Conservation (phyloP, 2,113 vertebrate genomes). For the Willisornis vidua region DNA sequence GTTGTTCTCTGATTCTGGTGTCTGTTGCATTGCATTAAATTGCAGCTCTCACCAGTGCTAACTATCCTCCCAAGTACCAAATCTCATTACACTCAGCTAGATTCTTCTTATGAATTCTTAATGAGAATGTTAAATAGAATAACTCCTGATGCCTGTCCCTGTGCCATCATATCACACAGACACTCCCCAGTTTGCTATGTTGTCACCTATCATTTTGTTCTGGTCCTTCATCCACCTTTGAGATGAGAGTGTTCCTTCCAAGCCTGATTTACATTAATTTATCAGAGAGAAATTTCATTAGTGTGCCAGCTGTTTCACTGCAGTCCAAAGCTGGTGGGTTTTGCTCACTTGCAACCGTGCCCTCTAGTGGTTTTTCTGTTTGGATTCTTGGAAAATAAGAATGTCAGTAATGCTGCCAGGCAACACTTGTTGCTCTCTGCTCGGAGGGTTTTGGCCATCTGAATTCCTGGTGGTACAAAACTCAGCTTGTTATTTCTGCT, state of each 20-base stretch:
- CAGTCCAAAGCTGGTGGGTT: not conserved
- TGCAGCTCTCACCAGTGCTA: not conserved
- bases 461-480: not conserved
- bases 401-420: not conserved
- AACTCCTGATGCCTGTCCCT: not conserved
- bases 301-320: not conserved
- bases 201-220: not conserved
- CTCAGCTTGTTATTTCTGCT: fast-evolving
- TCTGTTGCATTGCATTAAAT: not conserved
- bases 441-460: not conserved
- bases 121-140: not conserved
- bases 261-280: not conserved
- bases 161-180: not conserved
- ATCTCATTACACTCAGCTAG: not conserved
- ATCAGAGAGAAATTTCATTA: not conserved
- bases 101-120: not conserved
- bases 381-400: not conserved
- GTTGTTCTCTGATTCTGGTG: not conserved
- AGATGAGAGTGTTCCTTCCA: not conserved
- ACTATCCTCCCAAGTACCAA: not conserved
- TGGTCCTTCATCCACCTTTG: not conserved
- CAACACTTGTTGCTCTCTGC: not conserved
- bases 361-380: not conserved
- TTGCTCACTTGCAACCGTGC: not conserved
- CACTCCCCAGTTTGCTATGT: not conserved